These are phyloP conservation scores for Frankliniella intonsa DNA, from an alignment of 2,888 invertebrate species.

Conservation along the genomic window DNA sequence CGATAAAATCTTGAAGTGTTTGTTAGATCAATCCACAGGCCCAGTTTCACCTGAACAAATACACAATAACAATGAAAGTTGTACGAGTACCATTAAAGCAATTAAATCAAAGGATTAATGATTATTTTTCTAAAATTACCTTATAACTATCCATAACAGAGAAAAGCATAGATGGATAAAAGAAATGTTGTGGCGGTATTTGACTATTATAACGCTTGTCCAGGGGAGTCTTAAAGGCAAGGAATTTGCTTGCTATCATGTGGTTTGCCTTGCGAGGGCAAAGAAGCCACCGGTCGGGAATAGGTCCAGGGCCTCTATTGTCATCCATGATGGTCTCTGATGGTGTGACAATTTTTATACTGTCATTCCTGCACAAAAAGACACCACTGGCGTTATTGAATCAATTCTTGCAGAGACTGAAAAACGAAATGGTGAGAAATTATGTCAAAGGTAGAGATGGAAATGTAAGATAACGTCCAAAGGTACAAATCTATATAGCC, in stretches of 20 bases:
- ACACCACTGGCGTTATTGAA: neutral
- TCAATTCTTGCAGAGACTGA: neutral
- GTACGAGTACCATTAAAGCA: slow-evolving; percentile 34
- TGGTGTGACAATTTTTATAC: neutral
- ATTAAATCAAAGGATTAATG: slow-evolving; percentile 28
- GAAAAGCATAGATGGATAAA: slow-evolving; percentile 84
- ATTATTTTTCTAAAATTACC: slow-evolving; percentile 49
- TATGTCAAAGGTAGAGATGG: neutral
- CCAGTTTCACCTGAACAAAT: slow-evolving; percentile 68
- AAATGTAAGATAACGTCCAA: neutral
- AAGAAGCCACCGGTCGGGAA: slow-evolving; percentile 81
- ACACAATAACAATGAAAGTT: slow-evolving; percentile 35
- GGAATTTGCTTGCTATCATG: slow-evolving; percentile 74
- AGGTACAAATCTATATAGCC: neutral
- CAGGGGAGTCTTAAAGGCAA: slow-evolving; percentile 93
- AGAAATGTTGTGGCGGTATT: slow-evolving; percentile 77
- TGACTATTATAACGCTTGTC: slow-evolving; percentile 73
- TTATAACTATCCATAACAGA: slow-evolving; percentile 69
- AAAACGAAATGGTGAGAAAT: neutral
- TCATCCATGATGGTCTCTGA: neutral
- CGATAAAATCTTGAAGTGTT: slow-evolving; percentile 92
- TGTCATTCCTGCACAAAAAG: neutral
- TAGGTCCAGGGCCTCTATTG: slow-evolving; percentile 53
- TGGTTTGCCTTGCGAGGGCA: slow-evolving; percentile 77
- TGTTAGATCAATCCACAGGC: slow-evolving; percentile 94